Percentiles rank a stretch among this genome's conserved stretches.
phyloP scores from a whole-genome alignment of 2,797 vertebrate genomes.

The Pseudochromis fuscus region DNA sequence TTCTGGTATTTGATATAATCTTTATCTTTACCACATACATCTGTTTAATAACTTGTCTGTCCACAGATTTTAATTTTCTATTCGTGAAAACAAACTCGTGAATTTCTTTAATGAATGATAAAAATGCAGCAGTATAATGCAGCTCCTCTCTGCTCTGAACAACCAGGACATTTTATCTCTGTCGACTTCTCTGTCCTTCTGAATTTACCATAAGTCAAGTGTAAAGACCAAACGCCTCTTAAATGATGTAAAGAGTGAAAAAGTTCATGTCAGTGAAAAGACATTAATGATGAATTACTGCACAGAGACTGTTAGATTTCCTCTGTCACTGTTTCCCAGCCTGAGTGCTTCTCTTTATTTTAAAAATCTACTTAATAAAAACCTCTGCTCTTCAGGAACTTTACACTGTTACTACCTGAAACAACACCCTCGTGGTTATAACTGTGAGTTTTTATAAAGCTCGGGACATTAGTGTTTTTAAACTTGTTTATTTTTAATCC shows the following conservation, averaged over 20 bases:
- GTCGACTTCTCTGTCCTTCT: background rate
- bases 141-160: background rate
- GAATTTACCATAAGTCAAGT: constrained; percentile 9
- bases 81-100: background rate
- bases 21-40: background rate
- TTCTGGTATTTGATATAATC: background rate
- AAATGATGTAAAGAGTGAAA: constrained; percentile 13
- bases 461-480: too few species aligned
- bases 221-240: constrained; percentile 2
- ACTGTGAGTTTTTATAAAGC: too few species aligned
- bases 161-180: background rate
- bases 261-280: background rate
- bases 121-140: background rate
- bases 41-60: background rate
- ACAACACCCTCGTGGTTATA: too few species aligned
- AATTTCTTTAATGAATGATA: too few species aligned
- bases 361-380: too few species aligned
- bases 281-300: constrained; percentile 35
- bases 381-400: too few species aligned
- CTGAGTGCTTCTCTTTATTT: background rate
- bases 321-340: constrained; percentile 23
- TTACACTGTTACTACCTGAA: too few species aligned
- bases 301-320: constrained; percentile 15
- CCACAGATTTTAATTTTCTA: background rate
- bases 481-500: too few species aligned